A percentile compares a stretch with the other conserved stretches of the same genome.
Evolutionary conservation across 2,797 vertebrate genomes (phyloP).

Genomic region (Phalloptychus januarius): DNA sequence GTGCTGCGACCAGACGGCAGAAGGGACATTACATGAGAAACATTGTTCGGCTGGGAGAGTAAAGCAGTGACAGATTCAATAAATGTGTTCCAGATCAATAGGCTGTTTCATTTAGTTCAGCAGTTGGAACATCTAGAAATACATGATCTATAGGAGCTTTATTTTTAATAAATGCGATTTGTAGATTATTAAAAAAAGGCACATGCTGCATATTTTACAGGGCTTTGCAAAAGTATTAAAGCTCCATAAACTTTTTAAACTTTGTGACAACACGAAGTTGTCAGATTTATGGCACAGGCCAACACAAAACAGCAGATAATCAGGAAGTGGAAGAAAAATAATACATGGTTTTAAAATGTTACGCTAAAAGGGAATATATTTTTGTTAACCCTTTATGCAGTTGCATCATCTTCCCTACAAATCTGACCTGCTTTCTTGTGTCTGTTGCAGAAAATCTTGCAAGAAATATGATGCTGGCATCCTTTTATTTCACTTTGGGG

Average conservation of each 20-base stretch:
- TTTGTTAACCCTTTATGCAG: neutral
- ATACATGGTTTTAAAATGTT: neutral
- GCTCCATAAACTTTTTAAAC: neutral
- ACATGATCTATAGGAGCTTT: neutral
- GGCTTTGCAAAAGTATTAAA: neutral
- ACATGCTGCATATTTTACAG: neutral
- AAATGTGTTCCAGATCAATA: slow-evolving; percentile 38
- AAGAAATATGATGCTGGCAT: neutral
- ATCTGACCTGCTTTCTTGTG: neutral
- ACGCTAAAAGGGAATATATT: neutral
- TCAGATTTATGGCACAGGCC: neutral
- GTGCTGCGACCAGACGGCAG: slow-evolving; percentile 60
- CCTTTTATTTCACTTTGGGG: neutral
- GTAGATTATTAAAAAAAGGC: neutral
- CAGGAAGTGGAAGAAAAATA: neutral
- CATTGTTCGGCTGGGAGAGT: slow-evolving; percentile 29
- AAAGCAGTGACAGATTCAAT: slow-evolving; percentile 28
- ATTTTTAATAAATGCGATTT: neutral
- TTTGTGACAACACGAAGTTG: neutral
- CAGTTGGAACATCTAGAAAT: neutral
- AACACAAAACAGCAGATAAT: neutral
- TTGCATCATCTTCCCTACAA: neutral
- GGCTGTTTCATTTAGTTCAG: slow-evolving; percentile 8
- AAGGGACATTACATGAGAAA: slow-evolving; percentile 43
- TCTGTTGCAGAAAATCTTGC: neutral